A percentile compares a stretch with the other conserved stretches of the same genome.
Evolutionary conservation across 2,113 vertebrate genomes (phyloP).

Genomic region (Callithrix jacchus): DNA sequence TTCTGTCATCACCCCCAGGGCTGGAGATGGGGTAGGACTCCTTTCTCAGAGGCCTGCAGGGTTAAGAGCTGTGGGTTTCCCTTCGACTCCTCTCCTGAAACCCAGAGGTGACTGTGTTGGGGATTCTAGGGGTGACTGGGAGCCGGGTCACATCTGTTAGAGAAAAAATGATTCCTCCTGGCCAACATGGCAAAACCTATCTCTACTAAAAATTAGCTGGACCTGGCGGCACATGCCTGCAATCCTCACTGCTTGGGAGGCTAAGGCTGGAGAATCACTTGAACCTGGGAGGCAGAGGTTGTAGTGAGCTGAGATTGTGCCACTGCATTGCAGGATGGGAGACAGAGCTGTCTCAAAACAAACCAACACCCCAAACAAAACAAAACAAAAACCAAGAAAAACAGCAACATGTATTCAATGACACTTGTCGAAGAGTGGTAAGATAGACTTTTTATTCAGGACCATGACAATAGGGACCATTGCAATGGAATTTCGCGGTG

Average conservation of each 20-base stretch:
- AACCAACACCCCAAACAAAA: too few relatives aligned
- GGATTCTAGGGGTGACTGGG: not conserved
- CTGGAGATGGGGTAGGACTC: not conserved
- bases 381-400: too few relatives aligned
- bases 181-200: too few relatives aligned
- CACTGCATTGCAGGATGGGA: too few relatives aligned
- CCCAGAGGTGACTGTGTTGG: not conserved
- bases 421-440: not conserved
- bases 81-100: not conserved
- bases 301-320: too few relatives aligned
- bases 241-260: too few relatives aligned
- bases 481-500: not conserved
- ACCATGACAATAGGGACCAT: not conserved
- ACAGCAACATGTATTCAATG: not conserved
- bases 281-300: too few relatives aligned
- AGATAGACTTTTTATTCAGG: not conserved
- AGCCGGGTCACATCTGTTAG: not conserved
- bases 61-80: not conserved
- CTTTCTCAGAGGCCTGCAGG: not conserved
- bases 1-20: not conserved
- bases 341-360: too few relatives aligned
- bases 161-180: not conserved
- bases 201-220: too few relatives aligned
- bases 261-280: too few relatives aligned
- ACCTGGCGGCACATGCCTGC: too few relatives aligned